Conservation (phyloP, 1,140 invertebrate genomes). For the Drosophila kohkoa region DNA sequence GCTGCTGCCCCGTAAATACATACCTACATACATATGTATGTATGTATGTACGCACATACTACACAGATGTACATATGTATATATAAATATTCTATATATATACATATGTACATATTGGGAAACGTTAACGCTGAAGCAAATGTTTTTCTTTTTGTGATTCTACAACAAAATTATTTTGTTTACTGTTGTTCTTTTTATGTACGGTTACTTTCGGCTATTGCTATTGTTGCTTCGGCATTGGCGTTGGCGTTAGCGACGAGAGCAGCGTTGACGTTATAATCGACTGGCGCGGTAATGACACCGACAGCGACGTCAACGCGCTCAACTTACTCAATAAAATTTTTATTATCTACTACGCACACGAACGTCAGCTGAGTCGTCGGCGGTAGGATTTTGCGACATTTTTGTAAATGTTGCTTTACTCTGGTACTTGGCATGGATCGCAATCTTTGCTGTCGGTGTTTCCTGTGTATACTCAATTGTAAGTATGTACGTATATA, state of each 20-base stretch:
- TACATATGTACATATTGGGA: background rate
- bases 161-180: slow-evolving; percentile 9
- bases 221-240: slow-evolving; percentile 47
- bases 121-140: slow-evolving; percentile 16
- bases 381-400: slow-evolving; percentile 45
- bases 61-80: no score
- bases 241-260: slow-evolving; percentile 29
- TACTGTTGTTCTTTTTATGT: slow-evolving; percentile 22
- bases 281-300: background rate
- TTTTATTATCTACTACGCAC: slow-evolving; percentile 82
- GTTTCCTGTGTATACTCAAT: no score
- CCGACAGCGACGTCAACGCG: slow-evolving; percentile 43
- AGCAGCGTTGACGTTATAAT: slow-evolving; percentile 1
- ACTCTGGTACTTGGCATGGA: background rate
- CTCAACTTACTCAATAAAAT: slow-evolving; percentile 84
- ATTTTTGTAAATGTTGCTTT: slow-evolving; percentile 17
- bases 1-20: slow-evolving; percentile 47
- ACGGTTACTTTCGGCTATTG: slow-evolving; percentile 59
- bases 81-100: no score
- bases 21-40: slow-evolving; percentile 13
- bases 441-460: no score
- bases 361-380: slow-evolving; percentile 43
- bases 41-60: background rate
- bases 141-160: slow-evolving; percentile 29
- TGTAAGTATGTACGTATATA: no score